Conservation (phyloP, 2,797 vertebrate genomes). For the Tinamus major region DNA sequence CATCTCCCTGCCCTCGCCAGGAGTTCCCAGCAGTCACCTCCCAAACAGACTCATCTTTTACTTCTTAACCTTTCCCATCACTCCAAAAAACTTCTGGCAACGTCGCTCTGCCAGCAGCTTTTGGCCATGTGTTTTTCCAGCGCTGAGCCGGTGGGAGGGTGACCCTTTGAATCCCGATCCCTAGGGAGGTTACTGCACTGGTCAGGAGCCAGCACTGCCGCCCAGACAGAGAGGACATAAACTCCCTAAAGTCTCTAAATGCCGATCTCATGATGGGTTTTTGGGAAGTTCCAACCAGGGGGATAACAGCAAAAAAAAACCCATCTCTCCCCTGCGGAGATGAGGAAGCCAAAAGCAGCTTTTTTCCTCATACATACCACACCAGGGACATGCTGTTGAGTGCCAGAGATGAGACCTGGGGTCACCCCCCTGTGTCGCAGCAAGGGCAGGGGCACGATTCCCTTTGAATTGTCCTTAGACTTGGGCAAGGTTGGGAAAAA, state of each 20-base stretch:
- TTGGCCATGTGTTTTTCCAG: background rate
- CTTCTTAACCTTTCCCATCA: background rate
- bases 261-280: background rate
- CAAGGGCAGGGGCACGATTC: background rate
- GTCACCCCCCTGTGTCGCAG: background rate
- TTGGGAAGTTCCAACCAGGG: too few relatives aligned
- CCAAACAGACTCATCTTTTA: background rate
- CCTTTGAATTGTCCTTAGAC: background rate
- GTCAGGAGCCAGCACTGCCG: background rate
- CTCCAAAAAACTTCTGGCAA: background rate
- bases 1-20: background rate
- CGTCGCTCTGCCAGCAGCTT: background rate
- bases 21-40: background rate
- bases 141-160: background rate
- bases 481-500: background rate
- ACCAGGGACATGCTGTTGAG: background rate
- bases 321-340: background rate
- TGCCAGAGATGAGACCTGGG: background rate
- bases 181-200: background rate
- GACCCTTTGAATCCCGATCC: background rate
- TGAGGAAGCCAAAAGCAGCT: background rate
- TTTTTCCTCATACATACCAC: background rate
- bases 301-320: background rate
- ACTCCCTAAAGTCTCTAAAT: background rate
- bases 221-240: background rate